Base-by-base conservation (phyloP, 1,140 invertebrate species). In the Eufriesea mexicana region DNA sequence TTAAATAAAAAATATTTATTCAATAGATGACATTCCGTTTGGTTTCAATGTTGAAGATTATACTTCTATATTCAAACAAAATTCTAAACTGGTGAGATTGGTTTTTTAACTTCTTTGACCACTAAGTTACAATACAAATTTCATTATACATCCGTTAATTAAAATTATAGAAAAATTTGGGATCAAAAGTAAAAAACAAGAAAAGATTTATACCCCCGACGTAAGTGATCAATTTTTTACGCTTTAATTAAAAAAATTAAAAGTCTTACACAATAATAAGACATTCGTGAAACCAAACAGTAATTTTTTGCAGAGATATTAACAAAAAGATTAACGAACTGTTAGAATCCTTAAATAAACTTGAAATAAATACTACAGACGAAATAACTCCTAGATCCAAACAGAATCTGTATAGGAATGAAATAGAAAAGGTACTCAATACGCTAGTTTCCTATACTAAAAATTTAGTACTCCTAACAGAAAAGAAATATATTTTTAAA, bases 381-480 rank as follows among this genome's bases (percentile, higher is more conserved):
- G 55, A 42, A 51, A 16, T 79, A 49, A 89, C 84, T 18, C 78
- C 88, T 25, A 73, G 78, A 79, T 67, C 71, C 1, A 86, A 90
- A 68, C 89, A 90, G 61, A 84, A 80, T 28, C 66, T 84, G 51
- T 67, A 90, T 42, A 57, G 88, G 64, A 81, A 71, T 49, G 78
- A 90, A 79, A 91, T 92, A 67, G 42, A 86, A 80, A 91, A 92
- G 88, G 90, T 92, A 78, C 18, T 54, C n/a, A n/a, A n/a, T 25
- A 25, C 6, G 9, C 45, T 28, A 59, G 62, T 68, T 62, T 66
- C 55, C 12, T 45, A 45, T 14, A 70, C 12, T 18, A 68, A 67
- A 28, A 54, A 28, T 66, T 66, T 8, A 9, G 5, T 42, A 23
- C 10, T 49, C 20, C 0, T 62, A 35, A 75, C 6, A 45, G 6